Evolutionary conservation across 2,888 invertebrate genomes (phyloP), one percentile per base, ranked within the genome.

Genomic region (Mythimna albipuncta): DNA sequence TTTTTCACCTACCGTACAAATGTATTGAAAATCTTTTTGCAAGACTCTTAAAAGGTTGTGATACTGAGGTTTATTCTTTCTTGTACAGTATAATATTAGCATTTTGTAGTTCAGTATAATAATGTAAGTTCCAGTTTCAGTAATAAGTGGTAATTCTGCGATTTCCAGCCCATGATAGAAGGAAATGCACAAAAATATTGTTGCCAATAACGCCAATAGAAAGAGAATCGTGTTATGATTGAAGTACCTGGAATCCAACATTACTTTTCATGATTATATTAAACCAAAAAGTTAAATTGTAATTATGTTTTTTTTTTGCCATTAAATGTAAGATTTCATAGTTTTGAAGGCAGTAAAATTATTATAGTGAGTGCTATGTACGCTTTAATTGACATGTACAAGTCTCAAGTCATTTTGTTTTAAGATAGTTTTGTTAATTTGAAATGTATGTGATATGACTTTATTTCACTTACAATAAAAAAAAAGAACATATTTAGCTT

Each of bases 71-170:
- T 89, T 69, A 80, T 93, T 89, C 0, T 69, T 64, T 63, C 86
- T 89, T 2, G 91, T 89, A 41, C 89, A 88, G 2, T 74, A 80
- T 19, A 91, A 63, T 68, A 91, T 91, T 35, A 92, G 55, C 19
- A 93, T 55, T 67, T 89, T 84, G 72, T 94, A 94, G 0, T 70
- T n/a, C 47, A 93, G 67, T 13, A 94, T 63, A 7, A 93, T 74
- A 0, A 85, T 65, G 59, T 94, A 94, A 1, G 91, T 86, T 0
- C 89, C 91, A 2, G 85, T 87, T 85, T 94, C 93, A 0, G 93
- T 91, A 21, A 90, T 84, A 6, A 61, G 62, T 2, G 85, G 73
- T 69, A 93, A 79, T 16, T 93, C 90, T 0, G 84, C 82, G 4
- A 72, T 82, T 2, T 71, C 21, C 1, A 91, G 19, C 0, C 90